Base-by-base conservation (phyloP, 1,140 invertebrate species). In the Neodiprion virginianus region DNA sequence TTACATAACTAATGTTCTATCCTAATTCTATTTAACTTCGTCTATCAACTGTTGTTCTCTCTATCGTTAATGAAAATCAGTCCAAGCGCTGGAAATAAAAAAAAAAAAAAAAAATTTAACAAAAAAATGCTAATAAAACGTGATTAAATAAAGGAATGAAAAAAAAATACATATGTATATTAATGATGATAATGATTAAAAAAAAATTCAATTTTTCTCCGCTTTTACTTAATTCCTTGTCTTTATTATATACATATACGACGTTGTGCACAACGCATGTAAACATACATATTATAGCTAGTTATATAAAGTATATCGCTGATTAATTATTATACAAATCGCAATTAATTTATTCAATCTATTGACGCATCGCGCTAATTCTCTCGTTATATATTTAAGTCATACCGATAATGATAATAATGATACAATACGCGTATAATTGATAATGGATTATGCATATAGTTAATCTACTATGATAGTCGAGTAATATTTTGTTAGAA, bases 321-420 rank as follows among this genome's bases (percentile, higher is more conserved):
- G 28, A 40, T 40, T 21, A 21, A 21, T 21, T 40, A 40, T 40
- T 40, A 40, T 40, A 40, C 28, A 40, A 2, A 40, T 40, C 28
- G 28, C 28, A 40, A 40, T 40, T 40, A 40, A 40, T 40, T 40
- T 40, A 40, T 40, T 40, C 28, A 40, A 40, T 40, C 5, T 49
- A 75, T 48, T 73, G 71, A 67, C 67, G 68, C 53, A 40, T 73
- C 73, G 48, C 68, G 71, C n/a, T 76, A 72, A 53, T 50, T 73
- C 69, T 73, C 49, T 71, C 47, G 68, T 21, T 72, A 72, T 65
- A 12, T 14, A 40, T 9, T 61, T 61, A 53, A 53, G 11, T 48
- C 28, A 40, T 53, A 49, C 50, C 11, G 28, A 49, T 48, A 48
- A 50, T 70, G 61, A 23, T 65, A 40, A 40, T 40, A 40, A 74